Evolutionary conservation across 2,113 vertebrate genomes (phyloP), one percentile per base, ranked within the genome.

Genomic region (Turnix velox): DNA sequence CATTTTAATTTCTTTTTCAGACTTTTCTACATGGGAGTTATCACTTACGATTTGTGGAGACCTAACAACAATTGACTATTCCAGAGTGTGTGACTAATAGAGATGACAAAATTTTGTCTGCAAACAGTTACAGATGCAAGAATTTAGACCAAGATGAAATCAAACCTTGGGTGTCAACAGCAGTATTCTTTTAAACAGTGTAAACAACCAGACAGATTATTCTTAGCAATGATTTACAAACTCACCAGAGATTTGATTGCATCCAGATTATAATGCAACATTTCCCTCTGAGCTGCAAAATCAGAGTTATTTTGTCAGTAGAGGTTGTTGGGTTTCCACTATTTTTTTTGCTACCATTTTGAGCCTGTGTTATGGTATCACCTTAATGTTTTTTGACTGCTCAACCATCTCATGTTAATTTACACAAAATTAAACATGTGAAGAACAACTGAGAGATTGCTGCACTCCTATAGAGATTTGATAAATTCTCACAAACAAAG

Each of bases 191-290:
- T 77, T 52, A 82, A 91, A 54, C 25, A 91, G 78, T 73, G 42
- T 91, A 96, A 96, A 94, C 92, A 92, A 55, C 54, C 46, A 92
- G 74, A 71, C 77, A 92, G 80, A 95, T 94, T 94, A 75, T 88
- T 93, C 79, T 94, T 93, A 93, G 88, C 83, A 80, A 19, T 92
- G 71, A 93, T 93, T 93, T 93, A 87, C 35, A 92, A 91, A 82
- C 66, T 74, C 81, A 69, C 49, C 42, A 87, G 87, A 82, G 89
- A 69, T 85, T 62, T 93, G 86, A 78, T 90, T 82, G 77, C 71
- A 40, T 89, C 59, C 91, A 88, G 87, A 79, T 85, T 89, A 54
- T 69, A 89, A 79, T 76, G 49, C 49, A 93, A 12, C 39, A 51
- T 88, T 92, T 92, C 69, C 39, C 54, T 63, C 42, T 67, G 69